These are phyloP conservation scores for Merops nubicus DNA, from an alignment of 2,113 vertebrate genomes.

Conservation along the genomic window DNA sequence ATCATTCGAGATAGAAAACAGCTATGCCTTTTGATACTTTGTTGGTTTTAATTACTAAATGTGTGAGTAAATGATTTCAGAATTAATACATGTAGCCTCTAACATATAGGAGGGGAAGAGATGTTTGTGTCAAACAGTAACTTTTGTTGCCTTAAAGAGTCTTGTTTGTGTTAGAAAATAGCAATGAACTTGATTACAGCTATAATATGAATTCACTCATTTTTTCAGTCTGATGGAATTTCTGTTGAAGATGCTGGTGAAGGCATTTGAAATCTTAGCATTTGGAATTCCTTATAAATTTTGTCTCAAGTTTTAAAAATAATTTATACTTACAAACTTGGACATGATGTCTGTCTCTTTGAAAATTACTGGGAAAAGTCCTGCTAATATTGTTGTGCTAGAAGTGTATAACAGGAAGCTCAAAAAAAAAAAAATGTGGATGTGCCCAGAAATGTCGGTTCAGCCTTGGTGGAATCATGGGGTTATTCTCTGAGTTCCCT, in stretches of 20 bases:
- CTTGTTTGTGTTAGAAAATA: neutral
- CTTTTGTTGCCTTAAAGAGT: neutral
- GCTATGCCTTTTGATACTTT: neutral
- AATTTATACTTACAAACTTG: neutral
- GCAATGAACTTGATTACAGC: neutral
- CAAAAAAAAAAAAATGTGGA: neutral
- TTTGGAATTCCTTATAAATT: neutral
- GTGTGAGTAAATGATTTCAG: neutral
- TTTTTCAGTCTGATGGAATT: neutral
- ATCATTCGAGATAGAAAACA: neutral
- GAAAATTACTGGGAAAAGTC: neutral
- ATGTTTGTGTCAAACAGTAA: neutral
- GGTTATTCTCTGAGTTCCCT: neutral
- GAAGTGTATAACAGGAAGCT: neutral
- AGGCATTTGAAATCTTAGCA: neutral
- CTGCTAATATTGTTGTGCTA: neutral
- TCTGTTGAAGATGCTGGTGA: neutral
- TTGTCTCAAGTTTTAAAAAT: neutral
- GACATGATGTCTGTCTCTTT: neutral
- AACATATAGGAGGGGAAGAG: fast-evolving
- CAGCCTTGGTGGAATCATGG: neutral
- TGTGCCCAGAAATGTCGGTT: neutral
- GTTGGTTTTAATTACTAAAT: neutral
- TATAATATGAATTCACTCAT: neutral
- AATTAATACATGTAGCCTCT: neutral